Evolutionary conservation across 2,888 invertebrate genomes (phyloP), one percentile per base, ranked within the genome.

Genomic region (Strigamia maritima): DNA sequence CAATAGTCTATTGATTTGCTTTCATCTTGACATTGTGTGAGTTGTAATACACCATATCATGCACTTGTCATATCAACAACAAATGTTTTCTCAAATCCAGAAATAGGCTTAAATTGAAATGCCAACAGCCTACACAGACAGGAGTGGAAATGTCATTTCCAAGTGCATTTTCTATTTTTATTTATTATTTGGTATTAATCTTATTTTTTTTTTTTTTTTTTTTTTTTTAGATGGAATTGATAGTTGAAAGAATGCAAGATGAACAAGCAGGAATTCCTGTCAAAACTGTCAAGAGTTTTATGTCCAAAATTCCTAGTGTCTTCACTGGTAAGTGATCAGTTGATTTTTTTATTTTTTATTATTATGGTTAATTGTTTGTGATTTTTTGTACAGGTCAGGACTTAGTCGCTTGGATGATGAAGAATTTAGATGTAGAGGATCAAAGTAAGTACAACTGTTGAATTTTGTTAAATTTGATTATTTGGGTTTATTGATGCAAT

Each of bases 231-330:
- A 98, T 98, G 96, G 98, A 98, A 85, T 89, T 91, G 19, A 93
- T 98, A 70, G 91, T 98, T 35, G 96, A 97, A 84, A 92, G 92
- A 87, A 98, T 98, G 98, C 95, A 97, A 87, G 95, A 97, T 84
- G 97, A 97, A 87, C 90, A 89, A 80, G 90, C 91, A 0, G 99
- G 99, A 0, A 97, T 99, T 1, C 95, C 97, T 0, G 98, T 99
- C 22, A 91, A 93, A 83, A 99, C 98, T 0, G 98, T 99, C 49
- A 99, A 99, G 89, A 97, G 95, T 84, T 98, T 99, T 87, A 95
- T 98, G 94, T 94, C 97, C 78, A 98, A 98, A 88, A 97, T 98
- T 84, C 99, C 99, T 49, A 98, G 98, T 79, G 98, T 95, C 81
- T 93, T 94, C 85, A 92, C 92, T 83, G 92, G 91, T 90, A 85